These are phyloP conservation scores for Patella caerulea DNA, from an alignment of 2,888 invertebrate genomes.

Conservation along the genomic window DNA sequence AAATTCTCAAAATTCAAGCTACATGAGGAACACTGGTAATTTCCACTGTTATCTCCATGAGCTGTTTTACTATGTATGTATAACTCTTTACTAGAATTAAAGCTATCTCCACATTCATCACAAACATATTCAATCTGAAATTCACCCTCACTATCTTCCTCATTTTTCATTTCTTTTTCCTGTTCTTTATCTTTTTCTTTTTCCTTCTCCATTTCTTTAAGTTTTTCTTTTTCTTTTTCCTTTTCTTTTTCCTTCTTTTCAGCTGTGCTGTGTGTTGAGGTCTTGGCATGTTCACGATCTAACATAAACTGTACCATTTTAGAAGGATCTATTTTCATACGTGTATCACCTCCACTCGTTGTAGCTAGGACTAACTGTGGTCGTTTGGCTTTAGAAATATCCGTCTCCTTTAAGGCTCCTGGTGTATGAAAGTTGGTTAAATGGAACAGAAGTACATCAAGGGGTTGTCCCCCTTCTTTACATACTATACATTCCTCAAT, in stretches of 20 bases:
- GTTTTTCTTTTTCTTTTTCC: too few relatives aligned
- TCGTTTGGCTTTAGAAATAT: neutral
- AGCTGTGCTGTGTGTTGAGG: too few relatives aligned
- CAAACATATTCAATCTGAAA: slow-evolving; percentile 16
- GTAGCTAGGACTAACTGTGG: neutral
- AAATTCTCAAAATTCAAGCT: slow-evolving; percentile 24
- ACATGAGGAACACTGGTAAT: slow-evolving; percentile 28
- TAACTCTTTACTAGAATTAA: slow-evolving; percentile 29
- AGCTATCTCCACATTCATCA: slow-evolving; percentile 32
- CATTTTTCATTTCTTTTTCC: too few relatives aligned
- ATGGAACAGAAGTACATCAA: neutral
- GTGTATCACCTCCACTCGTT: neutral
- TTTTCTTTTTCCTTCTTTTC: too few relatives aligned
- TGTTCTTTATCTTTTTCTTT: too few relatives aligned
- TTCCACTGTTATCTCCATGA: slow-evolving; percentile 23
- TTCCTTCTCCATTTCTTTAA: too few relatives aligned
- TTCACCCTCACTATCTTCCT: neutral
- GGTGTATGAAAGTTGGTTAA: neutral
- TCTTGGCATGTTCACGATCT: neutral
- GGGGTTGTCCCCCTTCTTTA: neutral
- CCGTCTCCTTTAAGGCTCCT: neutral
- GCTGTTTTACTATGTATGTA: slow-evolving; percentile 34
- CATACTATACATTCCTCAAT: neutral
- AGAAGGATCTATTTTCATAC: neutral
- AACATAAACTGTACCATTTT: slow-evolving; percentile 2